Percentiles rank a stretch among this genome's conserved stretches.
These are phyloP conservation scores for Protaetia brevitarsis DNA, from an alignment of 1,140 invertebrate genomes.

Conservation along the genomic window DNA sequence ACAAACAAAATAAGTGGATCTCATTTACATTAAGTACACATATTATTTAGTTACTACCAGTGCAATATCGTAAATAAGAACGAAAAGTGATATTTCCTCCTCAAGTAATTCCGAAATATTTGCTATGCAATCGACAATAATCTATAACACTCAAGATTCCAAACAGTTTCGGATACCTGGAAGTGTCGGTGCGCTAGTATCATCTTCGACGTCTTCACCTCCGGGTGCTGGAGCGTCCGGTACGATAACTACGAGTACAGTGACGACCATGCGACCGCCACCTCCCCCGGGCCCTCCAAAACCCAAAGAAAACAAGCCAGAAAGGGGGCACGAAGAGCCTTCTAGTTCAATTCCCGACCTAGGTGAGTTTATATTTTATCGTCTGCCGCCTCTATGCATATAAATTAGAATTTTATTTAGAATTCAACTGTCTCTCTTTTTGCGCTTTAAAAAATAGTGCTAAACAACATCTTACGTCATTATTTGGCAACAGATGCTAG, in stretches of 20 bases:
- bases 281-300: slow-evolving; percentile 56
- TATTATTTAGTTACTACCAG: no score
- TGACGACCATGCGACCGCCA: slow-evolving; percentile 52
- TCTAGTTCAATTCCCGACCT: slow-evolving; percentile 81
- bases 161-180: slow-evolving; percentile 41
- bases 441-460: neutral
- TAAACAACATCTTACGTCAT: slow-evolving; percentile 8
- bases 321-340: slow-evolving; percentile 63
- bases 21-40: no score
- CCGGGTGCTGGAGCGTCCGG: slow-evolving; percentile 41
- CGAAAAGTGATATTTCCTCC: no score
- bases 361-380: slow-evolving; percentile 57
- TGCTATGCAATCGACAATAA: slow-evolving; percentile 44
- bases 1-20: no score
- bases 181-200: neutral
- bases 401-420: neutral
- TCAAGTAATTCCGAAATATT: no score
- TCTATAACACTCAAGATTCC: slow-evolving; percentile 40
- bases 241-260: slow-evolving; percentile 31
- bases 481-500: slow-evolving; percentile 5
- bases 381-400: neutral
- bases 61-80: no score
- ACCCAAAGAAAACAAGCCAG: slow-evolving; percentile 37
- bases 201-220: slow-evolving; percentile 27
- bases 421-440: neutral